Conservation (phyloP, 35 echinoderm and acorn worm genomes). For the Heliocidaris tuberculata region DNA sequence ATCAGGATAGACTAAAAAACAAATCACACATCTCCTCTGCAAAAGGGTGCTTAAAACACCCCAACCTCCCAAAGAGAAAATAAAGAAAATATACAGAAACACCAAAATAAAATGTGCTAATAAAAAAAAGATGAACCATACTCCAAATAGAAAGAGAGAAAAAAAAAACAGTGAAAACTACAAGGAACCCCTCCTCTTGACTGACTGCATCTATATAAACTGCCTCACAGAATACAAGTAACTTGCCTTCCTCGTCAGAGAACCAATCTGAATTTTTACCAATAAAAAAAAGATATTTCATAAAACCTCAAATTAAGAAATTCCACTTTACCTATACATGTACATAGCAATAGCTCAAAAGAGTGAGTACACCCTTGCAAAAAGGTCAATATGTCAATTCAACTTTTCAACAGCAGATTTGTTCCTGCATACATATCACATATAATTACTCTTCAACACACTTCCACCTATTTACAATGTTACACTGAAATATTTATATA, state of each 20-base stretch:
- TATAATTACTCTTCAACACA: no score
- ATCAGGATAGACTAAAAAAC: no score
- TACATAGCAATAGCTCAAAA: no score
- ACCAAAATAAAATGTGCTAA: background rate
- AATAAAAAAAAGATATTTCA: background rate
- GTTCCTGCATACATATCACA: no score
- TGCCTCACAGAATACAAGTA: background rate
- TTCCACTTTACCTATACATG: background rate
- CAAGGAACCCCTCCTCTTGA: background rate
- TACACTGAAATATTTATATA: no score
- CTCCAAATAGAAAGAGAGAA: background rate
- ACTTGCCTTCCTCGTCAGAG: background rate
- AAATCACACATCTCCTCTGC: no score
- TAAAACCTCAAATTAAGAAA: background rate
- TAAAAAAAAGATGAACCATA: background rate
- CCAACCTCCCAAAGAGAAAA: no score
- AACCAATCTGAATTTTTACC: background rate
- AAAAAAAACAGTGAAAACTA: background rate
- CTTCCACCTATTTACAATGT: no score
- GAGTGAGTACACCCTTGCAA: no score
- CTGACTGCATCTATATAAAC: background rate
- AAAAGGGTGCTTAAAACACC: no score
- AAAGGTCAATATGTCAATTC: no score
- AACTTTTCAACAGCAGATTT: no score
- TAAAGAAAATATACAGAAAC: background rate